Base-by-base conservation (phyloP, 2,888 invertebrate genomes). In the Mantis religiosa region DNA sequence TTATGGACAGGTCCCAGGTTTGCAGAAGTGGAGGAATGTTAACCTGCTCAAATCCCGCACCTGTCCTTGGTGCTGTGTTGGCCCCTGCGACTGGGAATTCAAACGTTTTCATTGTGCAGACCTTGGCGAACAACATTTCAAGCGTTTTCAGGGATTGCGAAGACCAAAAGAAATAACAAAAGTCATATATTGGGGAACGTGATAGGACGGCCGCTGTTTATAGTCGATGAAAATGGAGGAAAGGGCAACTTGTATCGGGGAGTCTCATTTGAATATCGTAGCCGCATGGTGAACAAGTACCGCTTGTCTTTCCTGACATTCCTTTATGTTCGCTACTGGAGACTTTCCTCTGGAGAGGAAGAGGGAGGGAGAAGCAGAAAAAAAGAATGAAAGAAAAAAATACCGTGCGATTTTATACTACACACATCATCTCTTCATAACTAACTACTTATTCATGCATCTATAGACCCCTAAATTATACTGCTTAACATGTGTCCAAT, bases 371-470 rank as follows among this genome's bases (percentile, higher is more conserved):
- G 86, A 86, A 81, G 71, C 54, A 71, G 81, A 81, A 86, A 86
- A n/a, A 41, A 41, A 41, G 41, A 41, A 41, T 41, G 41, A 41
- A 41, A 41, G 9, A 41, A 41, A 41, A 34, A 86, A 86, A 82
- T 84, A 84, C 71, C 30, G 82, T 83, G 89, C 86, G 34, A 89
- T 89, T 85, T 27, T 84, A 88, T 88, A 88, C 82, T 85, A 85
- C 54, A 88, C 88, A 41, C 83, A 84, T 88, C 88, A 88, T 88
- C 84, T 88, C 71, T 88, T 88, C 88, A 71, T 88, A 88, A 88
- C 84, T 41, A 54, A 84, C 88, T 88, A 54, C 88, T 88, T 88
- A 82, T 88, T 89, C 86, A 89, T 89, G 86, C 86, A 82, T 86
- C 86, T 30, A 85, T 82, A 82, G 89, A 15, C 82, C 41, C 85